Conservation (phyloP, 2,888 invertebrate species). For the Thereva nobilitata region DNA sequence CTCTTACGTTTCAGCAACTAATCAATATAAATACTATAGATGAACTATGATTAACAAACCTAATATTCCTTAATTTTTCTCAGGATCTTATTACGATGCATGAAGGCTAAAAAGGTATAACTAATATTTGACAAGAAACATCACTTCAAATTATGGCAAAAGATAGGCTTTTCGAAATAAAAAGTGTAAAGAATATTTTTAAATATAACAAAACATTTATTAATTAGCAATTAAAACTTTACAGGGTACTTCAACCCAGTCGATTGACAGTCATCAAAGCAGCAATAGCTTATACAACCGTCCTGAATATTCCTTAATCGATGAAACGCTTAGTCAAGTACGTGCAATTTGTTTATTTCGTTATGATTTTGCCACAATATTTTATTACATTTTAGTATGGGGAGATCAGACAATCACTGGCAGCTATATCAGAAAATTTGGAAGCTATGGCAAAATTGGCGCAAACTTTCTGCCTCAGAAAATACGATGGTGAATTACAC, state of each 20-base stretch:
- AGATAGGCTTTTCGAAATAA: constrained; percentile 55
- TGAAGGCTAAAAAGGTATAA: background rate
- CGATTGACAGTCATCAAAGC: background rate
- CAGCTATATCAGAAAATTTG: constrained; percentile 52
- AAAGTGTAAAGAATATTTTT: constrained; percentile 49
- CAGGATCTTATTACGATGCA: background rate
- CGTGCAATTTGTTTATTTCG: background rate
- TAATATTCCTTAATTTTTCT: background rate
- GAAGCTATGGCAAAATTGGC: constrained; percentile 56
- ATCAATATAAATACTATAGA: no score
- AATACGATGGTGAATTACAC: constrained; percentile 51
- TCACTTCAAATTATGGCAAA: constrained; percentile 48
- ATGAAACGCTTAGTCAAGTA: constrained; percentile 22
- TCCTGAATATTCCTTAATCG: constrained; percentile 5
- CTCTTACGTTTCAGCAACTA: no score
- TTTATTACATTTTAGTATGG: constrained; percentile 49
- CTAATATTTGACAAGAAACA: background rate
- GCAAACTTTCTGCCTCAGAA: constrained; percentile 53
- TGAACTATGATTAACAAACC: background rate
- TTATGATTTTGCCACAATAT: background rate
- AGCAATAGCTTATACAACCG: constrained; percentile 9
- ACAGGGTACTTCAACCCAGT: constrained; percentile 6
- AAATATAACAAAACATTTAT: background rate
- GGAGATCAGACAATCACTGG: constrained; percentile 52
- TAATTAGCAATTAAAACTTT: background rate